Conservation (phyloP, 2,888 invertebrate genomes). For the Cosmopolites sordidus region DNA sequence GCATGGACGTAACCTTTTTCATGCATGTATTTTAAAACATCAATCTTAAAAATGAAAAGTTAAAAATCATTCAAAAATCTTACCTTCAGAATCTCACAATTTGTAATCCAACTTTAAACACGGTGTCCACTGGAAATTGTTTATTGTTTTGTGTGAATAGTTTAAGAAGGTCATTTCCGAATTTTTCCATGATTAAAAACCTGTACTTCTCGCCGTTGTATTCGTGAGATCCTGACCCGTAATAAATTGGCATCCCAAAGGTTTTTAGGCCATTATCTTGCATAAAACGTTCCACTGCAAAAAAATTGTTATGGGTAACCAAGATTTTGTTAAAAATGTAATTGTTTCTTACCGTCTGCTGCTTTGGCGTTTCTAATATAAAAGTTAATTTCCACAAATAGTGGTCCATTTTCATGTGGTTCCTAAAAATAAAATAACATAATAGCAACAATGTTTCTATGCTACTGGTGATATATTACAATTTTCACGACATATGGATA, state of each 20-base stretch:
- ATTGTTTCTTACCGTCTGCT: slow-evolving; percentile 59
- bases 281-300: slow-evolving; percentile 66
- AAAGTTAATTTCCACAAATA: slow-evolving; percentile 92
- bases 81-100: slow-evolving; percentile 58
- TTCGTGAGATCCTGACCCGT: slow-evolving; percentile 80
- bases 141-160: slow-evolving; percentile 64
- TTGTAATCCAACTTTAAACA: slow-evolving; percentile 77
- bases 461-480: slow-evolving; percentile 50
- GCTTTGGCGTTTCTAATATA: slow-evolving; percentile 72
- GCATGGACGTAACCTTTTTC: slow-evolving; percentile 86
- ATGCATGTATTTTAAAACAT: slow-evolving; percentile 91
- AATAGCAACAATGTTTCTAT: not conserved
- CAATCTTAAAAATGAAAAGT: slow-evolving; percentile 58
- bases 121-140: slow-evolving; percentile 66
- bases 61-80: not conserved
- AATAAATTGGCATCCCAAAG: slow-evolving; percentile 80
- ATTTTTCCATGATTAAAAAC: slow-evolving; percentile 86
- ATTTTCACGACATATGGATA: slow-evolving; percentile 76
- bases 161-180: slow-evolving; percentile 80
- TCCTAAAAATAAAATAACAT: slow-evolving; percentile 71
- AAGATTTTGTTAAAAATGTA: not conserved
- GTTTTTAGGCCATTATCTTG: slow-evolving; percentile 61
- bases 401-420: slow-evolving; percentile 86
- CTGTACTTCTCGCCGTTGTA: slow-evolving; percentile 74
- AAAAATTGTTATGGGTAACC: not conserved